Evolutionary conservation across 2,797 vertebrate genomes (phyloP).

Genomic region (Meda fulgida): DNA sequence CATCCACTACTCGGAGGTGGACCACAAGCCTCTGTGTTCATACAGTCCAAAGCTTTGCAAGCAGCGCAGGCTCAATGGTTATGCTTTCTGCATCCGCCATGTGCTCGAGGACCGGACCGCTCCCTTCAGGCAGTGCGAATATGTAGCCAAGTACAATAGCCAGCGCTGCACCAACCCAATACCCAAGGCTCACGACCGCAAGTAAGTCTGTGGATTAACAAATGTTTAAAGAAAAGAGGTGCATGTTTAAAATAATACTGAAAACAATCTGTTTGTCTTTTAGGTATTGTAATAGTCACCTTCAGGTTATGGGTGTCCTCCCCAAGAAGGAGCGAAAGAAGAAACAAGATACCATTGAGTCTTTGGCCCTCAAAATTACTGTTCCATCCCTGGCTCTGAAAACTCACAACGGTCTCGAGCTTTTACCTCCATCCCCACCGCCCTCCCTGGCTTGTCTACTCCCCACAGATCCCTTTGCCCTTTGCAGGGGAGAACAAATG

Average conservation of each 20-base stretch:
- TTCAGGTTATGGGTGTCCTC: conserved; percentile 98
- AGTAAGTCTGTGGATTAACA: conserved; percentile 77
- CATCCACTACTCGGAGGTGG: conserved; percentile 99
- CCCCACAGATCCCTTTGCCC: conserved; percentile 94
- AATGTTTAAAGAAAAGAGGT: background rate
- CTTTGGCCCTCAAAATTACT: conserved; percentile 94
- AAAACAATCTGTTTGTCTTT: conserved; percentile 29
- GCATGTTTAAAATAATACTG: background rate
- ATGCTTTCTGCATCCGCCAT: conserved; percentile 99
- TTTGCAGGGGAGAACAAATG: conserved; percentile 85
- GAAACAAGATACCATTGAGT: conserved; percentile 95
- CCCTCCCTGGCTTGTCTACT: conserved; percentile 81
- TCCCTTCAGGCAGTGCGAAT: conserved; percentile 99
- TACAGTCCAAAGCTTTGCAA: conserved; percentile 99
- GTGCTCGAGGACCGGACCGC: conserved; percentile 99
- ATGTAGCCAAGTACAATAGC: conserved; percentile 99
- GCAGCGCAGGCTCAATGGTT: conserved; percentile 98
- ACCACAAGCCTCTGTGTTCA: conserved; percentile 99
- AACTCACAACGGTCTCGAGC: conserved; percentile 92
- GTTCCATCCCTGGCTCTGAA: conserved; percentile 95
- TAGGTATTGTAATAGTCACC: conserved; percentile 99
- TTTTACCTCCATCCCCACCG: conserved; percentile 90
- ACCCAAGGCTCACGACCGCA: conserved; percentile 97
- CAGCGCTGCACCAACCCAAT: conserved; percentile 99
- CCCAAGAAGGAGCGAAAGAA: conserved; percentile 99